Evolutionary conservation across 1,140 invertebrate species (phyloP).

Genomic region (Platyura marginata): DNA sequence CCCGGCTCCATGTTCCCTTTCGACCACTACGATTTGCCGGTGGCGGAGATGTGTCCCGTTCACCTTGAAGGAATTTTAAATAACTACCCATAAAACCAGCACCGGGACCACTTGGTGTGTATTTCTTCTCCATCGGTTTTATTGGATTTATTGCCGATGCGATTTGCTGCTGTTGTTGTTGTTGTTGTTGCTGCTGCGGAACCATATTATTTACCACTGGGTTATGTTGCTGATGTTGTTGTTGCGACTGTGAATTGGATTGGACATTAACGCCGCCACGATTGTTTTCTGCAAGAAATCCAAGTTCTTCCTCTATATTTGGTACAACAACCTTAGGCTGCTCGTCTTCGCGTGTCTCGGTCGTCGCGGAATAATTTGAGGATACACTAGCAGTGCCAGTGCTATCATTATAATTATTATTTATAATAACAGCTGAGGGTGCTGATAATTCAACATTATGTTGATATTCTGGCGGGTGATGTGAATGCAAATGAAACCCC

Average conservation of each 20-base stretch:
- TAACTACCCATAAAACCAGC: conserved; percentile 70
- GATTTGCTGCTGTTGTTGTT: conserved; percentile 2
- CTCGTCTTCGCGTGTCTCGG: conserved; percentile 28
- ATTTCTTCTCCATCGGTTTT: conserved; percentile 33
- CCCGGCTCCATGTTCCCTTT: conserved; percentile 19
- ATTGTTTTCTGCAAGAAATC: conserved; percentile 47
- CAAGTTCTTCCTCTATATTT: conserved; percentile 69
- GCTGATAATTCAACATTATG: conserved; percentile 43
- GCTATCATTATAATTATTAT: conserved; percentile 14
- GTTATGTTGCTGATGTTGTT: background rate
- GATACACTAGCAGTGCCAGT: conserved; percentile 16
- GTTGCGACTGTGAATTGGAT: background rate
- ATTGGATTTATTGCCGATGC: conserved; percentile 9
- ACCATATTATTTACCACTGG: conserved; percentile 1
- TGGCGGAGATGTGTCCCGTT: conserved; percentile 57
- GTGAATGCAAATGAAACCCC: conserved; percentile 40
- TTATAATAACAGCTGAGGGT: conserved; percentile 34
- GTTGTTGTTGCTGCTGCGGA: conserved; percentile 8
- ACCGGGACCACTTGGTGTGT: conserved; percentile 31
- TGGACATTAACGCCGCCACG: conserved; percentile 29
- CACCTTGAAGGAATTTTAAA: conserved; percentile 65
- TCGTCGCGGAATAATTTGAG: conserved; percentile 29
- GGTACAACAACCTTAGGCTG: conserved; percentile 62
- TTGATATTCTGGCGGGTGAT: conserved; percentile 44
- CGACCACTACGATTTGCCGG: conserved; percentile 40